phyloP scores from a whole-genome alignment of 2,113 vertebrate species.

The Mastomys natalensis region DNA sequence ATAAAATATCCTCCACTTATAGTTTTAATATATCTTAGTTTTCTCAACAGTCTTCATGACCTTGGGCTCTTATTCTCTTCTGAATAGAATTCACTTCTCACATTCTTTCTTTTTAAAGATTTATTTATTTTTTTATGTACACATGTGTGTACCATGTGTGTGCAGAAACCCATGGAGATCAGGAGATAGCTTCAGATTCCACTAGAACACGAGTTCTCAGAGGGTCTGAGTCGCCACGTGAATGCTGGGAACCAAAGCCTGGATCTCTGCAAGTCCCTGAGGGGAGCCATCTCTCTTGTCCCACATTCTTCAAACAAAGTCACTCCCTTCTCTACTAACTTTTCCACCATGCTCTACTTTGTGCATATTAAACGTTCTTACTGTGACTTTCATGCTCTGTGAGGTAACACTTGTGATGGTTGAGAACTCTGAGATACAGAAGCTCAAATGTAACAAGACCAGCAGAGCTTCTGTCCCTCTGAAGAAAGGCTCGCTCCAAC shows the following conservation, averaged over 20 bases:
- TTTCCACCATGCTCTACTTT: background rate
- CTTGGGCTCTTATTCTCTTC: conserved; percentile 21
- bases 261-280: background rate
- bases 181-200: background rate
- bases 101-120: conserved; percentile 25
- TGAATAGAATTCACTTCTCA: conserved; percentile 38
- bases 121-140: background rate
- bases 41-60: background rate
- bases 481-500: background rate
- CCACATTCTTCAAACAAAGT: background rate
- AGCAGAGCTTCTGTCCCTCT: background rate
- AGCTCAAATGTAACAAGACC: background rate
- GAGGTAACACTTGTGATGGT: background rate
- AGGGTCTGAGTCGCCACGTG: background rate
- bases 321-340: background rate
- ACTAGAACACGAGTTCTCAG: background rate
- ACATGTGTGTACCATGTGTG: background rate
- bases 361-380: conserved; percentile 8
- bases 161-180: background rate
- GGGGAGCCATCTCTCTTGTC: background rate
- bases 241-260: background rate
- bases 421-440: conserved; percentile 25
- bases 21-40: conserved; percentile 55
- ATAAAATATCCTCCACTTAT: background rate
- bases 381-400: background rate